Conservation (phyloP, 2,797 vertebrate species). For the Sciurus carolinensis region DNA sequence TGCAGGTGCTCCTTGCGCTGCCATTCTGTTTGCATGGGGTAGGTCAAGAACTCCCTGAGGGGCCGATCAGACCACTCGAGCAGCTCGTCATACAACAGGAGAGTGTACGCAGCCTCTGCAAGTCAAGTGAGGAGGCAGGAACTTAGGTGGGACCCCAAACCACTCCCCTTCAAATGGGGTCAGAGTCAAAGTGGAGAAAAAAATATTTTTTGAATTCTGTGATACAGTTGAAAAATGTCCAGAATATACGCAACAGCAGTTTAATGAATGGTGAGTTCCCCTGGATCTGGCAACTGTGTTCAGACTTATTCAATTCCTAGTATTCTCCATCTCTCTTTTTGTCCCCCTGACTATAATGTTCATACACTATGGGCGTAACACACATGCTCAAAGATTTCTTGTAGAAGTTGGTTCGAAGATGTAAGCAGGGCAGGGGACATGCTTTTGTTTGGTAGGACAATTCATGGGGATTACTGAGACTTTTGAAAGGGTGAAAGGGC, state of each 20-base stretch:
- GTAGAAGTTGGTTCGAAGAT: neutral
- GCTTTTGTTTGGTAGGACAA: neutral
- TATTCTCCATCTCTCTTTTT: neutral
- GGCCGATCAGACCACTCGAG: constrained; percentile 98
- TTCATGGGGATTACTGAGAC: neutral
- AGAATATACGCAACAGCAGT: neutral
- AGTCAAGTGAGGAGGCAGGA: neutral
- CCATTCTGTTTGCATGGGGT: constrained; percentile 99
- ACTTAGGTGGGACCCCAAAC: neutral
- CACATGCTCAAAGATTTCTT: neutral
- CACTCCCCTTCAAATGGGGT: neutral
- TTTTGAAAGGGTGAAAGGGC: neutral
- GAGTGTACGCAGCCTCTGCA: constrained; percentile 97
- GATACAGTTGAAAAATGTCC: neutral
- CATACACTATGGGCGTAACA: neutral
- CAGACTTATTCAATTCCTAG: neutral
- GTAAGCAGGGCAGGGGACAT: neutral
- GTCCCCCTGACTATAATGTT: neutral
- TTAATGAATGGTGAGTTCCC: neutral
- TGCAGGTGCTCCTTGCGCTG: constrained; percentile 98
- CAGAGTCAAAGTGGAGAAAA: neutral
- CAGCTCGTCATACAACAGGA: constrained; percentile 97
- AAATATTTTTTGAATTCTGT: neutral
- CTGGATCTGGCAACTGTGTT: neutral
- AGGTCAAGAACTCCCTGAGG: constrained; percentile 97